Percentiles rank a stretch among this genome's conserved stretches.
Evolutionary conservation across 2,888 invertebrate species (phyloP).

Genomic region (Belgica antarctica): DNA sequence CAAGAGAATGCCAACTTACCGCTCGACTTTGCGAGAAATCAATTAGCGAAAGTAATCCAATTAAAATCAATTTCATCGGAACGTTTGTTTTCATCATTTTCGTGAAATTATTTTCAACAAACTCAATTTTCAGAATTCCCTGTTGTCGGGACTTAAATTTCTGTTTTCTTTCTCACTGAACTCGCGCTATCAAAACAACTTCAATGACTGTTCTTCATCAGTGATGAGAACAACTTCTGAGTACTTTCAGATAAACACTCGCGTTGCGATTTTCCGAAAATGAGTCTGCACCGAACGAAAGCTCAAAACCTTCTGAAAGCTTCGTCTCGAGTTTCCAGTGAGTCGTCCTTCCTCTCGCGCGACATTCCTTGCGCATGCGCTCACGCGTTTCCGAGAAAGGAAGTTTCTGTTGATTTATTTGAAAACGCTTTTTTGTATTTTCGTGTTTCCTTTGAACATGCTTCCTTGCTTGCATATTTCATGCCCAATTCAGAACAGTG

Average conservation of each 20-base stretch:
- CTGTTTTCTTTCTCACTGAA: neutral
- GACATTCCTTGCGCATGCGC: constrained; percentile 35
- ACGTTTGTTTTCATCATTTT: constrained; percentile 22
- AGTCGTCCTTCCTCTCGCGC: neutral
- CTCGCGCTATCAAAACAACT: neutral
- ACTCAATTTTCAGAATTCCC: neutral
- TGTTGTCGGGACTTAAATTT: neutral
- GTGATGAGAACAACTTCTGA: neutral
- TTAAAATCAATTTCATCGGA: constrained; percentile 39
- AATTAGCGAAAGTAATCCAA: constrained; percentile 43
- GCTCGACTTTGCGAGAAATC: constrained; percentile 44
- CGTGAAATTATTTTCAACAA: neutral
- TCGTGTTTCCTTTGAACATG: constrained; percentile 1
- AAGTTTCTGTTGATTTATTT: constrained; percentile 16
- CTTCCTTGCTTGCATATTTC: neutral
- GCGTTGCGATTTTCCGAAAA: neutral
- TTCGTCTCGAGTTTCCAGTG: constrained; percentile 29
- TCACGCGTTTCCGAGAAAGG: neutral
- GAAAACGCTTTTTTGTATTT: neutral
- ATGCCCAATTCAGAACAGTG: neutral
- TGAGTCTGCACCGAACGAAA: constrained; percentile 22
- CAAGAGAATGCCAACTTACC: constrained; percentile 23
- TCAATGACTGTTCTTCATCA: neutral
- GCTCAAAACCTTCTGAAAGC: constrained; percentile 41
- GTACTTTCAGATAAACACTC: neutral